A percentile compares a stretch with the other conserved stretches of the same genome.
Conservation (phyloP, 2,797 vertebrate genomes). For the Mustela erminea region DNA sequence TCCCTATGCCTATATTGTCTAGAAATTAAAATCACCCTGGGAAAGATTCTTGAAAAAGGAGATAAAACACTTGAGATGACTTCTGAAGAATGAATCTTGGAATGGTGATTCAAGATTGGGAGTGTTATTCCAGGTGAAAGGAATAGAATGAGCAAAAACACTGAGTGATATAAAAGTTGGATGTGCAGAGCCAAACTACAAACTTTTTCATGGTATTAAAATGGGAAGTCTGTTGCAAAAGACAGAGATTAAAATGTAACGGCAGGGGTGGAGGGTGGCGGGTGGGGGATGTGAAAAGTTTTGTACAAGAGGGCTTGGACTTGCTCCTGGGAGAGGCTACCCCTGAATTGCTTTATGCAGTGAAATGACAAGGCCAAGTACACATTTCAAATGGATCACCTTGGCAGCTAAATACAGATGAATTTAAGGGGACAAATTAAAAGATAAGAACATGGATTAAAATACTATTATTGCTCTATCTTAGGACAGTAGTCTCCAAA, state of each 20-base stretch:
- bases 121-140: neutral
- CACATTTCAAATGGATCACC: neutral
- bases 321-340: neutral
- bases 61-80: neutral
- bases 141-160: slow-evolving; percentile 10
- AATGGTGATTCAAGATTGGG: neutral
- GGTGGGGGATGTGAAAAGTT: neutral
- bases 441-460: neutral
- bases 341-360: neutral
- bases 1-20: neutral
- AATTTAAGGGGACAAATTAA: neutral
- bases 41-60: neutral
- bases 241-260: neutral
- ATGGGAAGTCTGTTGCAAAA: neutral
- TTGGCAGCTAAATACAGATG: neutral
- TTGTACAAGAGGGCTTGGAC: neutral
- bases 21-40: neutral
- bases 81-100: neutral
- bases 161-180: neutral
- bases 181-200: neutral
- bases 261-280: neutral
- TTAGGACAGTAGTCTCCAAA: neutral
- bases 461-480: neutral
- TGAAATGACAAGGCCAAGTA: neutral
- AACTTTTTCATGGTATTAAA: neutral